A percentile compares a stretch with the other conserved stretches of the same genome.
Conservation (phyloP, 2,888 invertebrate genomes). For the Linnaemya tessellans region DNA sequence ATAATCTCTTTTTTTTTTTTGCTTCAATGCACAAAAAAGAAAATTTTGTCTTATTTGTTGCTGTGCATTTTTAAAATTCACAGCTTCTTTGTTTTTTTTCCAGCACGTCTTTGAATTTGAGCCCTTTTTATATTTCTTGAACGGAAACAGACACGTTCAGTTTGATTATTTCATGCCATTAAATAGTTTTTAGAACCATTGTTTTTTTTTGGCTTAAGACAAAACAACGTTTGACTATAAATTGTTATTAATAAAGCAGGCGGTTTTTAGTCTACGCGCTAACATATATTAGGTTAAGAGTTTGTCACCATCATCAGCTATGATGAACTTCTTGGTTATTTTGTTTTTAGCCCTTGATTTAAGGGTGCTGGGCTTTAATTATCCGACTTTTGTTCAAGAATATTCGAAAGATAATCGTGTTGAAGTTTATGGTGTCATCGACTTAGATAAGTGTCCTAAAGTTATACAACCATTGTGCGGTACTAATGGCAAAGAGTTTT, state of each 20-base stretch:
- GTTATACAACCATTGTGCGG: constrained; percentile 70
- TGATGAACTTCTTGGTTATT: constrained; percentile 23
- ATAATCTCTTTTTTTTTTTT: constrained; percentile 5
- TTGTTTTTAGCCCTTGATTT: constrained; percentile 34
- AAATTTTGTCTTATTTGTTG: constrained; percentile 8
- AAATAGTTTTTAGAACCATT: constrained; percentile 27
- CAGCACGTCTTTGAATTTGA: constrained; percentile 34
- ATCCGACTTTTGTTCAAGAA: neutral
- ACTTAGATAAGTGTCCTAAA: constrained; percentile 40
- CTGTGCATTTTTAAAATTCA: constrained; percentile 28
- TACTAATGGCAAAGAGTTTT: constrained; percentile 58
- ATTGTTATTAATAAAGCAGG: constrained; percentile 1
- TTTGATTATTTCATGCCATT: constrained; percentile 39
- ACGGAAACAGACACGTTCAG: constrained; percentile 46
- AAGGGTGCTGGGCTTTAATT: constrained; percentile 10
- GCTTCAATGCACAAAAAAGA: neutral
- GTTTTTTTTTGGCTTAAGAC: neutral
- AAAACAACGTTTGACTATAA: constrained; percentile 38
- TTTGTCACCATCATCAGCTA: neutral
- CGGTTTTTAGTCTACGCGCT: constrained; percentile 6
- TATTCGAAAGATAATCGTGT: constrained; percentile 5
- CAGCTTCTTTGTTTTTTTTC: constrained; percentile 10
- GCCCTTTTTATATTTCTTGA: constrained; percentile 31
- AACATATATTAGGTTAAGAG: constrained; percentile 11
- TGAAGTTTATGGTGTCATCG: constrained; percentile 8